Base-by-base conservation (phyloP, 1,140 invertebrate species). In the Sycobia sp. region DNA sequence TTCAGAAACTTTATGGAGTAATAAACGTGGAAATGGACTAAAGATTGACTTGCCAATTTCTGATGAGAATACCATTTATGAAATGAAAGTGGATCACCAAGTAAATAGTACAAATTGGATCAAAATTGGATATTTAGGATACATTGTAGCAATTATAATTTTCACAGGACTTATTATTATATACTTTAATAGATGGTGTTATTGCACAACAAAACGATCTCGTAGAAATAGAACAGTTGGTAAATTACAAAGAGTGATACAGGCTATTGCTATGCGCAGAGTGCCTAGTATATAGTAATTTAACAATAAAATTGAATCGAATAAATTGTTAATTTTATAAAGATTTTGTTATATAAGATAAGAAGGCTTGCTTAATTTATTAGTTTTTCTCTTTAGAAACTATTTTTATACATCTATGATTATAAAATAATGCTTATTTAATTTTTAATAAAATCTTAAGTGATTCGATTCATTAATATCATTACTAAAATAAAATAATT, bases 241-340 rank as follows among this genome's bases (percentile, higher is more conserved):
- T 29, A 74, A 70, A 70, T 61, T 82, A 49, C 75, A 77, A n/a
- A 73, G 77, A 65, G 72, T 78, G 5, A 78, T 82, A 64, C 79
- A 79, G 67, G 74, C 76, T 3, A 76, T 81, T 53, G 71, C 79
- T 43, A 67, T 72, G 34, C 76, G 74, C 41, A 74, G 74, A 76
- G 78, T 81, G 71, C 76, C 75, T 70, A 74, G 74, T 64, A 75
- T 79, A 65, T 82, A 73, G 69, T 41, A 7, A 13, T 39, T 47
- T 36, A 1, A 49, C 13, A 54, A 47, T 20, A 16, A 38, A 34
- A 32, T 61, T 44, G 23, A 54, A 62, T 32, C 16, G 22, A 47
- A 20, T 54, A 61, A 61, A 20, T n/a, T 54, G 41, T 62, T 62
- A 41, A 62, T 43, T 62, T 62, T 53, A 51, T 27, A 61, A 39